phyloP scores from a whole-genome alignment of 2,888 invertebrate genomes.

The Coleophora deauratella region DNA sequence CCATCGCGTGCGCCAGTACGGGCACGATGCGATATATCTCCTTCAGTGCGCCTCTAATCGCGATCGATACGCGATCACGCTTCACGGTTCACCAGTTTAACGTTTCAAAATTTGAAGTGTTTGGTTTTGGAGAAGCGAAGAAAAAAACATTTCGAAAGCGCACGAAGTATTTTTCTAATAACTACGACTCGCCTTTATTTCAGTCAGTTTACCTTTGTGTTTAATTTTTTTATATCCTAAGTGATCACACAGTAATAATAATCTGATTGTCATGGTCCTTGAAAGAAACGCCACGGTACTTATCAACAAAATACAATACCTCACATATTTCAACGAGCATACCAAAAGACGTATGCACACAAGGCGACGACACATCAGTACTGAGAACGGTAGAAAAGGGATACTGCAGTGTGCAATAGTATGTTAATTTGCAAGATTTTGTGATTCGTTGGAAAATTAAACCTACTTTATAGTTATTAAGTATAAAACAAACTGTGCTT shows the following conservation, averaged over 20 bases:
- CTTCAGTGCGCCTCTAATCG: slow-evolving; percentile 50
- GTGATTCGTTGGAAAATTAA: background rate
- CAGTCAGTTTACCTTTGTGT: too few species aligned
- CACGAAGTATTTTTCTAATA: too few species aligned
- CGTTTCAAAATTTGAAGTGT: background rate
- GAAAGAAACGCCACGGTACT: too few species aligned
- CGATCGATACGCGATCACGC: slow-evolving; percentile 35
- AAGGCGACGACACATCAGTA: background rate
- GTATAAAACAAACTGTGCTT: too few species aligned
- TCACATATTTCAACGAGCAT: background rate
- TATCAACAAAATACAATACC: too few species aligned
- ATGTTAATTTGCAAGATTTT: background rate
- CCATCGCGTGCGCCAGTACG: slow-evolving; percentile 49
- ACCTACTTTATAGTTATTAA: background rate
- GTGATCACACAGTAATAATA: too few species aligned
- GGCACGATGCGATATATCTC: slow-evolving; percentile 51
- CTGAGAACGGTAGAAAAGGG: background rate
- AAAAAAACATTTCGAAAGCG: too few species aligned
- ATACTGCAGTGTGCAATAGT: background rate
- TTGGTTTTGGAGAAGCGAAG: too few species aligned
- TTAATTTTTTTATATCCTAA: too few species aligned
- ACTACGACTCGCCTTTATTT: too few species aligned
- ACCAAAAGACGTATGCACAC: background rate
- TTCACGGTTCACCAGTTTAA: slow-evolving; percentile 20
- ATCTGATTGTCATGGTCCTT: too few species aligned